A percentile compares a stretch with the other conserved stretches of the same genome.
These are phyloP conservation scores for Drosophila virilis DNA, from an alignment of 1,140 invertebrate species.

Conservation along the genomic window DNA sequence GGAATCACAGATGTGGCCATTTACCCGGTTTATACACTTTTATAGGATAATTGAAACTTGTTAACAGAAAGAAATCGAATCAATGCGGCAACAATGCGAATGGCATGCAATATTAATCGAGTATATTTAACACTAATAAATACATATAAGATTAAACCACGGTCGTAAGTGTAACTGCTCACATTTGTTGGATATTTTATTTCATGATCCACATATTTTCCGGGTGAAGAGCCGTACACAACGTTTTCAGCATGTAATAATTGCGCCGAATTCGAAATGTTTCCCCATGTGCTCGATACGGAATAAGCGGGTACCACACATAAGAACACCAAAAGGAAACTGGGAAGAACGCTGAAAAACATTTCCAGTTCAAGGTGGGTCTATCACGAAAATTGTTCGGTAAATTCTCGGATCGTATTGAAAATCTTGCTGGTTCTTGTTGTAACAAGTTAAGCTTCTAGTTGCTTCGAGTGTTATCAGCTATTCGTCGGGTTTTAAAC, in stretches of 20 bases:
- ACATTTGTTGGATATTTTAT: constrained; percentile 77
- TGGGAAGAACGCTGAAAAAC: constrained; percentile 13
- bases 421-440: neutral
- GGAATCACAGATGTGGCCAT: too few relatives aligned
- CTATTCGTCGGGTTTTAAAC: constrained; percentile 14
- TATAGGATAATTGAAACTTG: too few relatives aligned
- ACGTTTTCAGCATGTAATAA: constrained; percentile 70
- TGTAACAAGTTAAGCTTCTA: constrained; percentile 5
- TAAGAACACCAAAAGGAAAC: constrained; percentile 35
- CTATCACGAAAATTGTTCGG: constrained; percentile 9
- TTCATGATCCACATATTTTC: constrained; percentile 69
- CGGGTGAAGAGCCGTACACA: constrained; percentile 65
- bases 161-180: constrained; percentile 30
- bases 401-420: constrained; percentile 1
- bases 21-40: too few relatives aligned
- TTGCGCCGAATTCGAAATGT: constrained; percentile 71
- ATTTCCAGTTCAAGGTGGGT: constrained; percentile 30
- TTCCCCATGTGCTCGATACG: constrained; percentile 76
- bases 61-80: too few relatives aligned
- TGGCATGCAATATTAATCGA: neutral
- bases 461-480: constrained; percentile 37
- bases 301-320: constrained; percentile 51
- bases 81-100: neutral
- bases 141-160: constrained; percentile 6
- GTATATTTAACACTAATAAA: constrained; percentile 2